phyloP scores from a whole-genome alignment of 1,140 invertebrate genomes.

The Meteorus sp. region DNA sequence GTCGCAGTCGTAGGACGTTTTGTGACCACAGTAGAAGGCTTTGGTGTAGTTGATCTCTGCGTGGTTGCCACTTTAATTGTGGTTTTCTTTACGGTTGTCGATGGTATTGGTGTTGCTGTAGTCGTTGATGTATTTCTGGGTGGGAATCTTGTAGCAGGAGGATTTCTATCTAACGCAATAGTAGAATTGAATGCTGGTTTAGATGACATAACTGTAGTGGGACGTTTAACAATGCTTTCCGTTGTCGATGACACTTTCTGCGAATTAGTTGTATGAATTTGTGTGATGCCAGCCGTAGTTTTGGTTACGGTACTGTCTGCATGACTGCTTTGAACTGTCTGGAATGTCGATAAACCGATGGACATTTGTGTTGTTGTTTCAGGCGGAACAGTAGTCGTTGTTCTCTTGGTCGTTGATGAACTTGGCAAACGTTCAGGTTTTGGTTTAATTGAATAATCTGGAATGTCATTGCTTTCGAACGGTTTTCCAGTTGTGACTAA shows the following conservation, averaged over 20 bases:
- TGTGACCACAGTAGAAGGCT: too few relatives aligned
- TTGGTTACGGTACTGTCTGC: slow-evolving; percentile 37
- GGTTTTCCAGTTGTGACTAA: slow-evolving; percentile 41
- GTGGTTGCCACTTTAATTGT: slow-evolving; percentile 2
- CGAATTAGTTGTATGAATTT: slow-evolving; percentile 16
- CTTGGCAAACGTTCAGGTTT: slow-evolving; percentile 44
- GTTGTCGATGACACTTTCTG: slow-evolving; percentile 12
- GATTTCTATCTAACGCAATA: slow-evolving; percentile 30
- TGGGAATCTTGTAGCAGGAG: slow-evolving; percentile 62
- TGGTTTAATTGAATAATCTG: slow-evolving; percentile 47
- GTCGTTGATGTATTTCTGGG: slow-evolving; percentile 56
- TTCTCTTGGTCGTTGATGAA: slow-evolving; percentile 15
- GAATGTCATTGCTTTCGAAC: slow-evolving; percentile 54
- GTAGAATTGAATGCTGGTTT: slow-evolving; percentile 31
- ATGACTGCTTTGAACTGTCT: slow-evolving; percentile 42
- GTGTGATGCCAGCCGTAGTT: slow-evolving; percentile 19
- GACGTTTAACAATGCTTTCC: slow-evolving; percentile 31
- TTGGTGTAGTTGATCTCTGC: slow-evolving; percentile 29
- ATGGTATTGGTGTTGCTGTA: slow-evolving; percentile 24
- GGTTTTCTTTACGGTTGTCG: neutral
- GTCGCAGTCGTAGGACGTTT: too few relatives aligned
- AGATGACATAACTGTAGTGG: slow-evolving; percentile 22
- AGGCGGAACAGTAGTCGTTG: slow-evolving; percentile 3
- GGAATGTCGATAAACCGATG: slow-evolving; percentile 47
- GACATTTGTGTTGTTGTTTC: slow-evolving; percentile 37